A percentile compares a stretch with the other conserved stretches of the same genome.
Conservation (phyloP, 2,797 vertebrate species). For the Petrocephalus sullivani region DNA sequence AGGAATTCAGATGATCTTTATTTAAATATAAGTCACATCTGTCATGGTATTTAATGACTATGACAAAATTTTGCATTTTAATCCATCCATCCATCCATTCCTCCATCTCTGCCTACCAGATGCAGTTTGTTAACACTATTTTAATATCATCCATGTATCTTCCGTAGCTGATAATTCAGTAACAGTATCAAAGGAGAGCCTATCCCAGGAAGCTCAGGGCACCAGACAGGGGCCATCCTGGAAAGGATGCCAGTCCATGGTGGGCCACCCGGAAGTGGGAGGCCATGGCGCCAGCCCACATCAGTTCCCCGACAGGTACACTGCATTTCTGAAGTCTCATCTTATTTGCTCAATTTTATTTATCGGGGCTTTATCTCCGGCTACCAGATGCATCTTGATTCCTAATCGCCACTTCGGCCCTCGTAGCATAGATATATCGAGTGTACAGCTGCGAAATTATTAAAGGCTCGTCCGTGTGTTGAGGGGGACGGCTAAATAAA, state of each 20-base stretch:
- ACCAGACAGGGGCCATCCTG: background rate
- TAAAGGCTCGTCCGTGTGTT: background rate
- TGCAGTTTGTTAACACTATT: background rate
- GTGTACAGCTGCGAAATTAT: constrained; percentile 2
- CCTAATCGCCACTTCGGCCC: background rate
- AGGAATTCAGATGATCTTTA: too few species aligned
- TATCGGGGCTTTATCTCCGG: background rate
- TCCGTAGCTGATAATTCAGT: background rate
- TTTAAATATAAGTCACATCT: too few species aligned
- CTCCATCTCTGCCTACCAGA: too few species aligned
- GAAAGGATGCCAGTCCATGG: background rate
- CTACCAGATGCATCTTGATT: background rate
- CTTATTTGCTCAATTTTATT: background rate
- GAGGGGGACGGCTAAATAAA: constrained; percentile 17
- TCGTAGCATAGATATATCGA: background rate
- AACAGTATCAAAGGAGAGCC: background rate
- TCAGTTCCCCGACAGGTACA: background rate
- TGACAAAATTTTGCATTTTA: too few species aligned
- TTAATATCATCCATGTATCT: background rate
- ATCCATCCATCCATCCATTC: too few species aligned
- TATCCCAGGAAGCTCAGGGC: background rate
- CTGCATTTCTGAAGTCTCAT: background rate
- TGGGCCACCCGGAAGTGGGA: background rate
- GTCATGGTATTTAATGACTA: too few species aligned
- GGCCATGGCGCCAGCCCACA: background rate